These are phyloP conservation scores for Sciurus vulgaris DNA, from an alignment of 2,797 vertebrate genomes.

Conservation along the genomic window DNA sequence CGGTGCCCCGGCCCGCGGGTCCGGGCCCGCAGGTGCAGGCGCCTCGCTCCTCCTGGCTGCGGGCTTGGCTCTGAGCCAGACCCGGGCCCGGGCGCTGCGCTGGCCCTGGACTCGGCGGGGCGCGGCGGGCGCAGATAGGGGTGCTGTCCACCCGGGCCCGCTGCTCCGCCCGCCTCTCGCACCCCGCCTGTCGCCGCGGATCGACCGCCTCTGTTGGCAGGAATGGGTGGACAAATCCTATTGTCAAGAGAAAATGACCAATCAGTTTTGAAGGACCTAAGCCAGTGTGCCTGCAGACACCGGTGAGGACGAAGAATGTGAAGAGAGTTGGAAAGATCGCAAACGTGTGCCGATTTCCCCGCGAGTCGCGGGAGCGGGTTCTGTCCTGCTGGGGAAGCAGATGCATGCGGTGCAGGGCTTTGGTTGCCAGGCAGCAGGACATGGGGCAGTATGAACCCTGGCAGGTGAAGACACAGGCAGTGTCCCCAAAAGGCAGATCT, in stretches of 20 bases:
- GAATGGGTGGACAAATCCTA: constrained; percentile 50
- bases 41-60: too few species aligned
- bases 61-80: too few species aligned
- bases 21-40: too few species aligned
- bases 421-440: constrained; percentile 90
- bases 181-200: not conserved
- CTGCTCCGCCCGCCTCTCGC: not conserved
- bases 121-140: too few species aligned
- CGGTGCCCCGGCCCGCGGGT: too few species aligned
- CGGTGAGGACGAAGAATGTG: constrained; percentile 84
- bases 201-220: not conserved
- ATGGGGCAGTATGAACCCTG: constrained; percentile 90
- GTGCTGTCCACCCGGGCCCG: too few species aligned
- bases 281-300: constrained; percentile 69
- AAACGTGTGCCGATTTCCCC: constrained; percentile 90
- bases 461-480: constrained; percentile 90
- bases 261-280: constrained; percentile 64
- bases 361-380: constrained; percentile 91
- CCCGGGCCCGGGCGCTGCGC: too few species aligned
- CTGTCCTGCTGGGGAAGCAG: constrained; percentile 92
- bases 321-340: constrained; percentile 87
- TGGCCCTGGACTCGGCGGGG: too few species aligned
- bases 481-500: constrained; percentile 93
- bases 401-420: constrained; percentile 92
- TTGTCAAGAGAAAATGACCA: constrained; percentile 84